Evolutionary conservation across 2,797 vertebrate species (phyloP).

Genomic region (Synanceia verrucosa): DNA sequence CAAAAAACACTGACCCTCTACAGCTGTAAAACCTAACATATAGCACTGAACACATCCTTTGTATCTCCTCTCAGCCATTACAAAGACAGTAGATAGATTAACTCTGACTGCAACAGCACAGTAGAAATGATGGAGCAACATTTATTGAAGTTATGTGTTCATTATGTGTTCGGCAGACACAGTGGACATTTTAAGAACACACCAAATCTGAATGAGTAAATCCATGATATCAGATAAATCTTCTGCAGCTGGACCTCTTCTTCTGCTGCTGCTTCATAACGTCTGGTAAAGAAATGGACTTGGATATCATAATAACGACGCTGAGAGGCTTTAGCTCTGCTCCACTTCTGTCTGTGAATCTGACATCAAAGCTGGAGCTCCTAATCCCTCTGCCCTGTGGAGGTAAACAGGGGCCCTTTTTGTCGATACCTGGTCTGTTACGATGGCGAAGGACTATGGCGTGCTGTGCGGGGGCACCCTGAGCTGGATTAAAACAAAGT

Average conservation of each 20-base stretch:
- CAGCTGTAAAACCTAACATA: conserved; percentile 35
- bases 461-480: conserved; percentile 55
- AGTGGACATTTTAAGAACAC: conserved; percentile 22
- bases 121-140: conserved; percentile 50
- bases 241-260: background rate
- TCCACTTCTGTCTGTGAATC: conserved; percentile 64
- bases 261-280: conserved; percentile 19
- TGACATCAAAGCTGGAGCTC: conserved; percentile 74
- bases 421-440: conserved; percentile 65
- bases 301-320: conserved; percentile 66
- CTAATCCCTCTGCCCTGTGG: conserved; percentile 69
- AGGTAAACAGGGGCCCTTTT: conserved; percentile 64
- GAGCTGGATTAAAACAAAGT: conserved; percentile 78
- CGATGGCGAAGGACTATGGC: conserved; percentile 41
- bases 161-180: conserved; percentile 44
- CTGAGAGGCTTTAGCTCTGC: conserved; percentile 55
- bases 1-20: conserved; percentile 61
- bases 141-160: conserved; percentile 43
- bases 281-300: conserved; percentile 43
- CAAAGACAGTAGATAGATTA: conserved; percentile 42
- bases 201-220: conserved; percentile 4
- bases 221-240: conserved; percentile 12
- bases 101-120: conserved; percentile 45
- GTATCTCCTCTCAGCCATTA: conserved; percentile 55
- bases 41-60: conserved; percentile 17